Percentiles rank a stretch among this genome's conserved stretches.
phyloP scores from a whole-genome alignment of 2,797 vertebrate genomes.

The Anguilla obscura region DNA sequence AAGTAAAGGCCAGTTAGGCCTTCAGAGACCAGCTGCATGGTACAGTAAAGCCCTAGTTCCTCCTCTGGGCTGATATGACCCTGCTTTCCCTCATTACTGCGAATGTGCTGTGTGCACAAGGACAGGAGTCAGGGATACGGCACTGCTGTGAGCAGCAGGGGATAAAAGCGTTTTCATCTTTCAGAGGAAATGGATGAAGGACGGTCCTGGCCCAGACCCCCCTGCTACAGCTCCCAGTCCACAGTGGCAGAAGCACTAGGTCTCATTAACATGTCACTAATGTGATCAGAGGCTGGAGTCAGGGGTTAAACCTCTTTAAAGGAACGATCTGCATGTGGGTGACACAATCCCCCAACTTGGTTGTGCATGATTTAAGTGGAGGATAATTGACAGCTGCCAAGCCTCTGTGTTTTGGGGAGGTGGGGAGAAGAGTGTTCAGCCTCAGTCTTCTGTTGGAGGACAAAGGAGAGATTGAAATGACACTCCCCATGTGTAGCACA shows the following conservation, averaged over 20 bases:
- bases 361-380: neutral
- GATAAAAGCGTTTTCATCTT: neutral
- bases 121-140: neutral
- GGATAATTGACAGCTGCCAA: neutral
- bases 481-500: neutral
- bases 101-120: neutral
- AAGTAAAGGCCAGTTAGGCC: neutral
- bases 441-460: neutral
- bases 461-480: neutral
- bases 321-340: neutral
- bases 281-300: neutral
- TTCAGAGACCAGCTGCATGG: neutral
- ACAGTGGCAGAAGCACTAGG: neutral
- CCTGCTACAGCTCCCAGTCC: neutral
- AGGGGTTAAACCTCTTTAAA: conserved; percentile 2
- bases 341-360: neutral
- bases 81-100: neutral
- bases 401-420: neutral
- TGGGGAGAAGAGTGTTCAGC: too few relatives aligned
- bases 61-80: neutral
- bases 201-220: neutral
- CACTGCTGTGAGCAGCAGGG: neutral
- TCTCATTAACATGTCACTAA: neutral
- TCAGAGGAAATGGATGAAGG: neutral
- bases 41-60: neutral